Base-by-base conservation (phyloP, 2,113 vertebrate genomes). In the Rissa tridactyla region DNA sequence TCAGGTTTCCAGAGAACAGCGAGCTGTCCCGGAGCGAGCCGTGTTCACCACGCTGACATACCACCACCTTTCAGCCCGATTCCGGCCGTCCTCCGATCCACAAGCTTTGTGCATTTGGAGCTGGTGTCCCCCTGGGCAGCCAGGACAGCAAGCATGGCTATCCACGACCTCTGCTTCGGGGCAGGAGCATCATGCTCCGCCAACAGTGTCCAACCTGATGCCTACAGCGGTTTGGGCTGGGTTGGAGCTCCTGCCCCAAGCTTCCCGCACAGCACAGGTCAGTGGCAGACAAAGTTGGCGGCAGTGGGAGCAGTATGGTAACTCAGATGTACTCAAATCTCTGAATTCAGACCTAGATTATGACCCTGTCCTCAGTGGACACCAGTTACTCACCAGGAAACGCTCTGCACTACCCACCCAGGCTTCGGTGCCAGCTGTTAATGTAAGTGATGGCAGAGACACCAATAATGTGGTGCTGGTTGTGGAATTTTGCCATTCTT, bases 241-340 rank as follows among this genome's bases (percentile, higher is more conserved):
- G 57, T 6, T 40, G 42, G 36, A 78, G 51, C 51, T 51, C n/a
- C 29, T 0, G 0, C 9, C 10, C 1, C 4, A 6, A 5, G 32
- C 64, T 77, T 49, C 62, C 20, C 29, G 19, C 42, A 29, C 58
- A 40, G 27, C 62, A 11, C 47, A 7, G 2, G 2, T 2, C 25
- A 27, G 65, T 1, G 1, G 60, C 72, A 62, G 70, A 49, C 42
- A 16, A 18, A 44, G 25, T 40, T 64, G 60, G 30, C 2, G 1
- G 47, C 51, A 55, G 70, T 3, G 40, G 46, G 6, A 78, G 57
- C 51, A 80, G 29, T 15, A 6, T 0, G 0, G 36, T 12, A n/a
- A 73, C 49, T 22, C 60, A 7, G 30, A n/a, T 5, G 62, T 20
- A 54, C 20, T 32, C 77, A 29, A 13, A 82, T 5, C 26, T 80